Conservation (phyloP, 2,797 vertebrate species). For the Scyliorhinus canicula region DNA sequence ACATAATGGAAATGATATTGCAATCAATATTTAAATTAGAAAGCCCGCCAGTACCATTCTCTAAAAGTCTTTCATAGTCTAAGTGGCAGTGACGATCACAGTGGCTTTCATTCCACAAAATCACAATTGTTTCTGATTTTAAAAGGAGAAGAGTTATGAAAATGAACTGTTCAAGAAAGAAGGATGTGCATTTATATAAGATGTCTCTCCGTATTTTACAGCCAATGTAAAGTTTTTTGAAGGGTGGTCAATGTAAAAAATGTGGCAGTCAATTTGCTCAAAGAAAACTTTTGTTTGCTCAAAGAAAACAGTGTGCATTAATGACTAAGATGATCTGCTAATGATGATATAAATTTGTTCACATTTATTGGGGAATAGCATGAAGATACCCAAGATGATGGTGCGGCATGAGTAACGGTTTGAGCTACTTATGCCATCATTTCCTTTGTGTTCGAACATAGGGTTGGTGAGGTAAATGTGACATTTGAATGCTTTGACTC, state of each 20-base stretch:
- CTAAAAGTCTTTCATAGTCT: background rate
- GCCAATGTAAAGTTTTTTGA: background rate
- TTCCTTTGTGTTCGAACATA: background rate
- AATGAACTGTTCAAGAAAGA: background rate
- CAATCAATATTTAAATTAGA: conserved; percentile 20
- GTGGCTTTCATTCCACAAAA: background rate
- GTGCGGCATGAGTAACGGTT: background rate
- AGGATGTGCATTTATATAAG: background rate
- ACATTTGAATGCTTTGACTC: background rate
- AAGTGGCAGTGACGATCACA: background rate
- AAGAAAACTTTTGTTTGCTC: background rate
- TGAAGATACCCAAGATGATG: too few relatives aligned
- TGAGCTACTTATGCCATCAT: background rate
- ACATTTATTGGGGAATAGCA: background rate
- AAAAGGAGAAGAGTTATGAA: background rate
- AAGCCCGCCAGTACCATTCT: background rate
- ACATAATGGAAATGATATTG: conserved; percentile 29
- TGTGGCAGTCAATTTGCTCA: background rate
- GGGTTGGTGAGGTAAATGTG: background rate
- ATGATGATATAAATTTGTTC: background rate
- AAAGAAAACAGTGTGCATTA: too few relatives aligned
- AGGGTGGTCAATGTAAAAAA: background rate
- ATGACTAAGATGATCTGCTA: background rate
- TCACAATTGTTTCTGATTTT: background rate
- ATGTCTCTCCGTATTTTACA: background rate